Evolutionary conservation across 2,888 invertebrate species (phyloP), one percentile per base, ranked within the genome.

Genomic region (Eustalomyia histrio): DNA sequence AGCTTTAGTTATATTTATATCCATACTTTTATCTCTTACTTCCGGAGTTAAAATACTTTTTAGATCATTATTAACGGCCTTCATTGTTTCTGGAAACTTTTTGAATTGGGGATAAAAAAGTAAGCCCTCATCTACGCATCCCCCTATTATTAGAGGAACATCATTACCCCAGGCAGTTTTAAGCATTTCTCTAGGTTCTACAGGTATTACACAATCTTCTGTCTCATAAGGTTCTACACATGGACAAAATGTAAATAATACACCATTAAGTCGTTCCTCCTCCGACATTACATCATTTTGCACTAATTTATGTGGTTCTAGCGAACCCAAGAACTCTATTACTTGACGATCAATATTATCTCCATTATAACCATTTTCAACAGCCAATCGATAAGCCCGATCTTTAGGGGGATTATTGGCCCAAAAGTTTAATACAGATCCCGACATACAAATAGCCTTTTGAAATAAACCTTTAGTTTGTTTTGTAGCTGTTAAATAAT

Each of bases 401-500:
- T 89, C 85, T 10, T 43, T 83, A 1, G 84, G 81, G 3, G 87
- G 84, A 2, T 84, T 87, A n/a, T 85, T 80, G 0, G 88, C 83
- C 89, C 90, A 90, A 16, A 85, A 85, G 33, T 87, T 87, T 12
- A 87, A 86, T 8, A 85, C 82, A 2, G 85, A 84, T 0, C 90
- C 90, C 3, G 90, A 90, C 89, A 89, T 89, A 60, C 87, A 83
- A 55, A 90, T 89, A 5, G 86, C 88, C 76, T 89, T 89, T 76
- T 90, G 89, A 33, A 90, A 91, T 4, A 90, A 86, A 1, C 86
- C 88, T 76, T 90, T 90, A 0, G 92, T 88, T 85, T 91, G 89
- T 33, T 91, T 91, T 0, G 92, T 91, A 18, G 91, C 86, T 84
- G 91, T 88, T 84, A 92, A 87, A 50, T 89, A 91, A 84, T 92